Evolutionary conservation across 2,888 invertebrate genomes (phyloP), one percentile per base, ranked within the genome.

Genomic region (Zeuzera pyrina): DNA sequence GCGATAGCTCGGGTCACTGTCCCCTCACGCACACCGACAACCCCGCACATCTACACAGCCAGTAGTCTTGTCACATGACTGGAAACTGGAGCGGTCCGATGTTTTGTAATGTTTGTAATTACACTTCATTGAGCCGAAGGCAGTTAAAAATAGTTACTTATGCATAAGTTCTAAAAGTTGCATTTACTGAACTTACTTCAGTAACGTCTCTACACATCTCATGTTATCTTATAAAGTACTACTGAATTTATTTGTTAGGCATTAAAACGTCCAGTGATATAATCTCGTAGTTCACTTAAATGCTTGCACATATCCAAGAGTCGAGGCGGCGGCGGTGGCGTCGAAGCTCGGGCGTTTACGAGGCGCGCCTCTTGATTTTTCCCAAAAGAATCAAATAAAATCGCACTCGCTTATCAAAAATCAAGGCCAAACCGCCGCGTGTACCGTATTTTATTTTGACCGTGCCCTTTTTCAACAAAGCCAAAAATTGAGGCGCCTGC

Each of bases 1-100:
- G 47, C 67, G 77, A 79, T 77, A 74, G 68, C 60, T 52, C 68
- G 61, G 81, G 79, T 81, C 81, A 78, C 57, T 77, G 78, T 68
- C 74, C 73, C 65, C 69, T 34, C 59, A 64, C 69, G 47, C 63
- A 61, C 63, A 57, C 61, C 3, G 3, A 28, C 14, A 29, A 23
- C 12, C 39, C 31, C 32, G 48, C 52, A 53, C 44, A 42, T 36
- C 26, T 6, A 28, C 28, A 28, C 10, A 11, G 2, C 14, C 28
- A 28, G 15, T 4, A 19, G 8, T 28, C 28, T 5, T 15, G 15
- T 15, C 14, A 47, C 43, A 41, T 43, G 34, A 34, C 36, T 24
- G 36, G 43, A 49, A 58, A 53, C 55, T 58, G 47, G 55, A 57
- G 56, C 55, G 53, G 37, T 38, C 38, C 38, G 27, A n/a, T 22